Evolutionary conservation across 2,797 vertebrate species (phyloP), one percentile per base, ranked within the genome.

Genomic region (Megalops cyprinoides): DNA sequence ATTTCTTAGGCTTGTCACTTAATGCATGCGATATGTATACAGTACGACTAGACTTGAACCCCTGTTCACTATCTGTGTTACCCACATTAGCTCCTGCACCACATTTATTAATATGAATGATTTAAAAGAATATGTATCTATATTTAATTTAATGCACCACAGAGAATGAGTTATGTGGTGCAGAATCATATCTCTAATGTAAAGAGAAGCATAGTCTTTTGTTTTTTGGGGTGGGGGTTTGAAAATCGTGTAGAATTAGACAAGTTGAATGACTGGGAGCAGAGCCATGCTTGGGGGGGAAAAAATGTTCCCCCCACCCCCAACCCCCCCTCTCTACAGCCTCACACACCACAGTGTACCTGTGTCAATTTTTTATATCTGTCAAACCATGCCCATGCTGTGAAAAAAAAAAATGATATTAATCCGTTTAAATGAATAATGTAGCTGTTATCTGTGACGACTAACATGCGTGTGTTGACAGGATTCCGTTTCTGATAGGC

Each of bases 21-120:
- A 62, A 51, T 81, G 82, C 82, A 81, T 81, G 82, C 18, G 37
- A 49, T 62, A 34, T 74, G 55, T 71, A 78, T 77, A 44, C 51
- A 39, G 73, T 49, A 73, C 74, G 69, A 74, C 53, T 78, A 65
- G 67, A 60, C n/a, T n/a, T 31, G 44, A 77, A 67, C 53, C 23
- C 65, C 73, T 46, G 74, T 80, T 79, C 34, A 74, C 58, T 74
- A 28, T 74, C 55, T 53, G 62, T 77, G 49, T 65, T 71, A 12
- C 48, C 28, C 39, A 42, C 49, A 37, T 55, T 51, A 53, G 44
- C 23, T 73, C 56, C 74, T 80, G 39, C 42, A 62, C 12, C 37
- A 53, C 39, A 62, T 46, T 79, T 75, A 79, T 67, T 79, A 42
- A 65, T 34, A 56, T 60, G 49, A 81, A 62, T 51, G 76, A 79